These are phyloP conservation scores for Nipponia nippon DNA, from an alignment of 2,113 vertebrate species.

Conservation along the genomic window DNA sequence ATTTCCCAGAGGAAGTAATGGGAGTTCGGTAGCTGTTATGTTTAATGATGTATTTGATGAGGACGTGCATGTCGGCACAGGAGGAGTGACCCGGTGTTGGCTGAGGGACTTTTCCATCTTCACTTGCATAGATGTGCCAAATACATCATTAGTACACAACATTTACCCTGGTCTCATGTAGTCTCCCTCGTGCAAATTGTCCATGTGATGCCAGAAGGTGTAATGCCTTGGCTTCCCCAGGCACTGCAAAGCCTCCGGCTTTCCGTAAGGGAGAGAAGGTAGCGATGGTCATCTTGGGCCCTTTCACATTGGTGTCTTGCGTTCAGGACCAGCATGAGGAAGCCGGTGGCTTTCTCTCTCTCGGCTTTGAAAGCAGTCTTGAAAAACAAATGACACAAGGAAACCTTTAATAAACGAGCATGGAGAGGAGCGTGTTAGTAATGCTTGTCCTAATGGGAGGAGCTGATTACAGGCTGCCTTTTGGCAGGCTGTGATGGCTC, in stretches of 20 bases:
- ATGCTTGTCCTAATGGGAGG: conserved; percentile 38
- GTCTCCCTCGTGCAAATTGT: fast-evolving
- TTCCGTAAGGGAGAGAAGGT: background rate
- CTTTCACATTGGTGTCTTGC: background rate
- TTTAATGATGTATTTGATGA: background rate
- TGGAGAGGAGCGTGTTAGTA: conserved; percentile 18
- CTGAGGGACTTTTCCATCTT: background rate
- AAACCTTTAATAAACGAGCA: background rate
- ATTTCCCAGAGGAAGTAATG: background rate
- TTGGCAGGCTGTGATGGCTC: background rate
- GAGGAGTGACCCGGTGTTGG: background rate
- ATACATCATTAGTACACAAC: background rate
- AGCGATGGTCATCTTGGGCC: background rate
- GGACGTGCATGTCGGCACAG: background rate
- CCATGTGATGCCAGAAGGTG: background rate
- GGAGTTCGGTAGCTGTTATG: background rate
- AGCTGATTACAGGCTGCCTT: conserved; percentile 28
- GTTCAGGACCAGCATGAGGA: background rate
- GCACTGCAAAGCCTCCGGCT: background rate
- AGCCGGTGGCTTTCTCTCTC: background rate
- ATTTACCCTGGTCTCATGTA: background rate
- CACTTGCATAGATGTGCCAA: background rate
- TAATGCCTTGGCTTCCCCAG: background rate
- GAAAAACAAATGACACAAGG: conserved; percentile 42
- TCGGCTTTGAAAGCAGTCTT: background rate